A percentile compares a stretch with the other conserved stretches of the same genome.
Evolutionary conservation across 2,113 vertebrate species (phyloP).

Genomic region (Otocyon megalotis): DNA sequence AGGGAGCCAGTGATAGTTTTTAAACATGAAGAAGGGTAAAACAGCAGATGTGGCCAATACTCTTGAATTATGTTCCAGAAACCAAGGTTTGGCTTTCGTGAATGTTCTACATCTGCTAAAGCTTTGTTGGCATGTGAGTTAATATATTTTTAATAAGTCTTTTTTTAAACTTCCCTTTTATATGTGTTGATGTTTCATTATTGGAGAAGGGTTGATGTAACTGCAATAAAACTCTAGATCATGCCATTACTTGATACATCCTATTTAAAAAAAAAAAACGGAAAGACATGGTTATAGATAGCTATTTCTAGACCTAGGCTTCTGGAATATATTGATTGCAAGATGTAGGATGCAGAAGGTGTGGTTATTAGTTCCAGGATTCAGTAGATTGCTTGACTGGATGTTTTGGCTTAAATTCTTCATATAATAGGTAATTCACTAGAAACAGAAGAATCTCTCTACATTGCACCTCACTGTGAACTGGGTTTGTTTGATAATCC

Average conservation of each 20-base stretch:
- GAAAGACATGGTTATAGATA: neutral
- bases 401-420: neutral
- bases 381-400: neutral
- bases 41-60: neutral
- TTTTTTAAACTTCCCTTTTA: conserved; percentile 14
- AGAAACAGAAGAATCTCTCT: neutral
- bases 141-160: conserved; percentile 39
- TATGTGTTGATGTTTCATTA: conserved; percentile 2
- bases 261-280: neutral
- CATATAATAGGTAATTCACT: neutral
- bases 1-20: neutral
- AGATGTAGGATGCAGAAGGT: neutral
- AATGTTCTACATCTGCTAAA: neutral
- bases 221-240: neutral
- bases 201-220: neutral
- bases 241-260: neutral
- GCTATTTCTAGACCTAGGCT: neutral
- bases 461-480: neutral
- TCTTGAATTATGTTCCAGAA: conserved; percentile 11
- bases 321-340: neutral
- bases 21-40: conserved; percentile 32
- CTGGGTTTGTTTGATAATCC: neutral
- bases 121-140: neutral
- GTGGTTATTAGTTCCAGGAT: neutral
- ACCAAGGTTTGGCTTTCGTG: neutral